Percentiles rank a stretch among this genome's conserved stretches.
These are phyloP conservation scores for Neostethus bicornis DNA, from an alignment of 2,797 vertebrate genomes.

Conservation along the genomic window DNA sequence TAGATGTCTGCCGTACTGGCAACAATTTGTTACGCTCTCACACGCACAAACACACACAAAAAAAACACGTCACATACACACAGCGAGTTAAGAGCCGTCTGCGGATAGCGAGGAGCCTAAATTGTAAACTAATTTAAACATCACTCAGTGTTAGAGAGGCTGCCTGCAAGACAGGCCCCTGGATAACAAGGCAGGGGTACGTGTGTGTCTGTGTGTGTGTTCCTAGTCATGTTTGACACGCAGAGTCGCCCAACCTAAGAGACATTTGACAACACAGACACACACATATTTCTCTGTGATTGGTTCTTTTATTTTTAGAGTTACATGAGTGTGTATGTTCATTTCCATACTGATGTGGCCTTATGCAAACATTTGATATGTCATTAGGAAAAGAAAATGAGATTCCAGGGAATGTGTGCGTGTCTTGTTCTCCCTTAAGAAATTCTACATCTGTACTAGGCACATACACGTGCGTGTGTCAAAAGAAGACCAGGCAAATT, in stretches of 20 bases:
- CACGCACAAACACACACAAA: slow-evolving; percentile 70
- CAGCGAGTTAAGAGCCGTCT: slow-evolving; percentile 95
- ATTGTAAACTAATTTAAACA: slow-evolving; percentile 99
- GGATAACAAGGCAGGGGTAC: slow-evolving; percentile 89
- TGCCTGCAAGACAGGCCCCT: slow-evolving; percentile 90
- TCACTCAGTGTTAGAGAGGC: slow-evolving; percentile 97
- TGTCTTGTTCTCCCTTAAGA: slow-evolving; percentile 50
- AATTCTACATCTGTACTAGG: slow-evolving; percentile 18
- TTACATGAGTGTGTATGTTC: slow-evolving; percentile 34
- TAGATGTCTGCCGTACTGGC: slow-evolving; percentile 97
- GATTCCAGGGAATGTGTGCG: slow-evolving; percentile 59
- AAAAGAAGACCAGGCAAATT: slow-evolving; percentile 26
- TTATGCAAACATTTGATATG: slow-evolving; percentile 79
- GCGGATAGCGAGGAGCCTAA: slow-evolving; percentile 95
- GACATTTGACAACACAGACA: slow-evolving; percentile 57
- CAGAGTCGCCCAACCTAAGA: slow-evolving; percentile 59
- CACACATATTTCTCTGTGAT: slow-evolving; percentile 58
- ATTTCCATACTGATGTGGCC: slow-evolving; percentile 75
- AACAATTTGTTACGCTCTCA: slow-evolving; percentile 98
- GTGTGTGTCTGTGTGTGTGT: slow-evolving; percentile 67
- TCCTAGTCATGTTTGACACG: slow-evolving; percentile 73
- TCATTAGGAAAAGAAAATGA: slow-evolving; percentile 74
- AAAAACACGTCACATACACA: slow-evolving; percentile 85
- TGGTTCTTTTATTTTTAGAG: slow-evolving; percentile 65
- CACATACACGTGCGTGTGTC: slow-evolving; percentile 17